These are phyloP conservation scores for Perca fluviatilis DNA, from an alignment of 2,113 vertebrate species.

Conservation along the genomic window DNA sequence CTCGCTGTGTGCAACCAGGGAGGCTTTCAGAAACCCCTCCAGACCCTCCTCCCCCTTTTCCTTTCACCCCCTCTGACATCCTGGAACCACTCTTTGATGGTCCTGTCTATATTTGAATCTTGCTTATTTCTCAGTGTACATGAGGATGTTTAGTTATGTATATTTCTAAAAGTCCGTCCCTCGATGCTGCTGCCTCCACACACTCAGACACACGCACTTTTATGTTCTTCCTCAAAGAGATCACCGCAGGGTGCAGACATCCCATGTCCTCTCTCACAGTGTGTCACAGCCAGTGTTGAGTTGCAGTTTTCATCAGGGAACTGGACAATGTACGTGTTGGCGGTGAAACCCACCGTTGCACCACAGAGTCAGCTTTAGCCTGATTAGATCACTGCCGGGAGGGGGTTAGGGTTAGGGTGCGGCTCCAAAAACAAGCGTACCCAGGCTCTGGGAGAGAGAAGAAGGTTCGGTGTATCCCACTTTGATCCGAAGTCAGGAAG, in stretches of 20 bases:
- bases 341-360: slow-evolving; percentile 21
- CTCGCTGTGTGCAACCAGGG: slow-evolving; percentile 57
- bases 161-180: slow-evolving; percentile 41
- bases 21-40: slow-evolving; percentile 48
- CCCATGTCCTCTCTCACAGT: slow-evolving; percentile 30
- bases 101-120: slow-evolving; percentile 38
- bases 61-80: slow-evolving; percentile 65
- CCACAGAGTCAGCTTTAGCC: slow-evolving; percentile 36
- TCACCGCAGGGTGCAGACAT: slow-evolving; percentile 38
- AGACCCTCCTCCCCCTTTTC: slow-evolving; percentile 42
- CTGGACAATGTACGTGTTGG: slow-evolving; percentile 24
- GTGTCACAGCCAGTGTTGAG: slow-evolving; percentile 51
- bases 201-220: slow-evolving; percentile 36
- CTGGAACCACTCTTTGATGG: slow-evolving; percentile 74
- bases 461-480: slow-evolving; percentile 44
- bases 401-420: slow-evolving; percentile 14
- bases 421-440: slow-evolving; percentile 62
- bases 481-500: slow-evolving; percentile 75
- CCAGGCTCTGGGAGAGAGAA: slow-evolving; percentile 32
- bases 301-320: slow-evolving; percentile 53
- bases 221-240: slow-evolving; percentile 59
- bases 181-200: slow-evolving; percentile 11
- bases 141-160: slow-evolving; percentile 73
- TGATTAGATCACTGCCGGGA: slow-evolving; percentile 65
- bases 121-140: slow-evolving; percentile 65